Percentiles rank a stretch among this genome's conserved stretches.
Evolutionary conservation across 2,888 invertebrate genomes (phyloP).

Genomic region (Melanotus villosus): DNA sequence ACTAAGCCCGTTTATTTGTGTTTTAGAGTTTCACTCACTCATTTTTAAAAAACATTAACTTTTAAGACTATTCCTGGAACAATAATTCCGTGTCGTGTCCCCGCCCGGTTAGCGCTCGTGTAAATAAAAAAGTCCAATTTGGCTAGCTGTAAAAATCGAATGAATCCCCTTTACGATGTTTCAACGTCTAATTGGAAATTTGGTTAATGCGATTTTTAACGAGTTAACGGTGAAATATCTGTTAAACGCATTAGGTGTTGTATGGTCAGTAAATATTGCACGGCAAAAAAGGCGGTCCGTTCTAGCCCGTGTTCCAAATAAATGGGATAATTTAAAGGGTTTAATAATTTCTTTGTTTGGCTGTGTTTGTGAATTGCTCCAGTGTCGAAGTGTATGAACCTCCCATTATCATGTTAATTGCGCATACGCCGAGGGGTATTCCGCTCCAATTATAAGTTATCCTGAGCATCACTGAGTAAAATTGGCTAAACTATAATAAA

Average conservation of each 20-base stretch:
- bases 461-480: conserved; percentile 38
- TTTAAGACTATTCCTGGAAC: conserved; percentile 20
- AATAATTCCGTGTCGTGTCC: conserved; percentile 1
- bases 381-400: conserved; percentile 27
- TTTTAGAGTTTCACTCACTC: conserved; percentile 24
- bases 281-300: too few relatives aligned
- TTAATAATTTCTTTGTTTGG: conserved; percentile 11
- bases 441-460: conserved; percentile 40
- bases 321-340: background rate
- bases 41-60: conserved; percentile 13
- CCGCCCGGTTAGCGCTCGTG: background rate
- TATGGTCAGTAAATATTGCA: background rate
- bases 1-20: conserved; percentile 32
- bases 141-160: conserved; percentile 19
- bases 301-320: too few relatives aligned
- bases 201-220: conserved; percentile 25
- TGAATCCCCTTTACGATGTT: conserved; percentile 15
- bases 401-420: conserved; percentile 35
- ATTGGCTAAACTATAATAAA: conserved; percentile 40
- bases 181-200: conserved; percentile 21
- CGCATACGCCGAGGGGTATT: conserved; percentile 39
- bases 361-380: conserved; percentile 6
- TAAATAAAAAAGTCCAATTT: conserved; percentile 18
- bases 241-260: background rate
- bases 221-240: conserved; percentile 17